Percentiles rank a stretch among this genome's conserved stretches.
These are phyloP conservation scores for Astatoreochromis straeleni DNA, from an alignment of 2,113 vertebrate genomes.

Conservation along the genomic window DNA sequence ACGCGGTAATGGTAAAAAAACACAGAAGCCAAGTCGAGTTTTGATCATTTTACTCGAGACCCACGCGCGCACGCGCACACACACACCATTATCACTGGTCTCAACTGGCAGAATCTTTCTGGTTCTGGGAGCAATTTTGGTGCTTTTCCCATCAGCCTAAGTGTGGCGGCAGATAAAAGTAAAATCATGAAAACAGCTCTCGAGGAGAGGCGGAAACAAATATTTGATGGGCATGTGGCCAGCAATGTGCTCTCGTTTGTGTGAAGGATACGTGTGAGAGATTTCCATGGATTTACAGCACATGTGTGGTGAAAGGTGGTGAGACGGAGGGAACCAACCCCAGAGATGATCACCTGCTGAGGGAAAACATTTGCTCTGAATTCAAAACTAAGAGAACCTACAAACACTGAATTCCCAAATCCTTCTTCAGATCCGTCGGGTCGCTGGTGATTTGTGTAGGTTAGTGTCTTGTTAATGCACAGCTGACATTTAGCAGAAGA, in stretches of 20 bases:
- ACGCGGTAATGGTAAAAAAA: neutral
- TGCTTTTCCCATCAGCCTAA: neutral
- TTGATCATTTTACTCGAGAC: neutral
- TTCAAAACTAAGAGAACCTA: neutral
- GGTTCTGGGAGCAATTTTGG: neutral
- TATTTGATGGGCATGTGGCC: neutral
- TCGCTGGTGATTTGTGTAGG: neutral
- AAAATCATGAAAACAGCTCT: neutral
- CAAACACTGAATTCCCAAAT: neutral
- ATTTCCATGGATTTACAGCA: neutral
- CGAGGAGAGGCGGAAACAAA: neutral
- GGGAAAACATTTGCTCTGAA: neutral
- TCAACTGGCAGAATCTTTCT: neutral
- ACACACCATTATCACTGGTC: neutral
- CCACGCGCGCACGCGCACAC: rapidly evolving
- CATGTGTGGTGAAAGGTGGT: neutral
- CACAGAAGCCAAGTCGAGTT: conserved; percentile 9
- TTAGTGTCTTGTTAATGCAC: neutral
- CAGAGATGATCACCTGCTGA: neutral
- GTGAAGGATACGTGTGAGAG: neutral
- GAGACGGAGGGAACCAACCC: neutral
- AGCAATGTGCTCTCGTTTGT: neutral
- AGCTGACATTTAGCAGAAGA: neutral
- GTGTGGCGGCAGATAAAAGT: neutral
- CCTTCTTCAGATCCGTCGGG: neutral